phyloP scores from a whole-genome alignment of 2,797 vertebrate genomes.

The Spinus olivaceus region DNA sequence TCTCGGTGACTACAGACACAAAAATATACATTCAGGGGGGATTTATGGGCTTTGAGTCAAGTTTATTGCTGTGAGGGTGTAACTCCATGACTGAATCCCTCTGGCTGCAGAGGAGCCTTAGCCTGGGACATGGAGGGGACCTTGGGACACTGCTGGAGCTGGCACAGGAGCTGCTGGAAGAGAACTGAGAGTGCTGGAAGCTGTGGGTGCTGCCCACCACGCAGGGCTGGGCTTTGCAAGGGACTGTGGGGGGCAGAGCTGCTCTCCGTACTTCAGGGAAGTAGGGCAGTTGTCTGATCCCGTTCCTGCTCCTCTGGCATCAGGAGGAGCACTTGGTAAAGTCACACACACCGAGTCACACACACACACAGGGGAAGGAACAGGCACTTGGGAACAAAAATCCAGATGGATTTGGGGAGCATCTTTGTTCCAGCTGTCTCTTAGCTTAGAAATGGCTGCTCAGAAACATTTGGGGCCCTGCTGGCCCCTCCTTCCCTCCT shows the following conservation, averaged over 20 bases:
- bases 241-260: conserved; percentile 6
- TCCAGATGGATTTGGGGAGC: neutral
- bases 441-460: neutral
- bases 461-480: neutral
- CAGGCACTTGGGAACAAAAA: neutral
- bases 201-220: neutral
- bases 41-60: neutral
- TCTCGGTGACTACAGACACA: neutral
- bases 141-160: neutral
- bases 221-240: neutral
- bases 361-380: neutral
- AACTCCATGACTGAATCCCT: neutral
- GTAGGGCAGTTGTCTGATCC: conserved; percentile 21
- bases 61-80: neutral
- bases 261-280: neutral
- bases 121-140: neutral
- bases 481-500: neutral
- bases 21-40: conserved; percentile 46
- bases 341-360: neutral
- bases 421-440: neutral
- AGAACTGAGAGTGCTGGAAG: neutral
- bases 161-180: neutral
- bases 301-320: conserved; percentile 22
- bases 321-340: conserved; percentile 15
- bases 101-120: neutral